phyloP scores from a whole-genome alignment of 2,888 invertebrate genomes.

The Syrista parreyssii region DNA sequence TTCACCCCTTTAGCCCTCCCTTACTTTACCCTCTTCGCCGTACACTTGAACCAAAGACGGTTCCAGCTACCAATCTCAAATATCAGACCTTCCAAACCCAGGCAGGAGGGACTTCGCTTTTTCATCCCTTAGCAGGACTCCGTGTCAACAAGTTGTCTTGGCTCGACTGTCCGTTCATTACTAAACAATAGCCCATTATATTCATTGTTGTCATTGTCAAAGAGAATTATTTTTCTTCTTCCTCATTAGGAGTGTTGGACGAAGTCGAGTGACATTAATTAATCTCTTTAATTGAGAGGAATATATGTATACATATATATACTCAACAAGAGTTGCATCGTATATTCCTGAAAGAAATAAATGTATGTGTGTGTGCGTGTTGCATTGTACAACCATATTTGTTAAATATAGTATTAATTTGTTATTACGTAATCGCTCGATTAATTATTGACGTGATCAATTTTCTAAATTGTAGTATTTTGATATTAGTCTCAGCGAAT shows the following conservation, averaged over 20 bases:
- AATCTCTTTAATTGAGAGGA: not conserved
- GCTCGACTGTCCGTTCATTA: not conserved
- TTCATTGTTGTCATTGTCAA: conserved; percentile 18
- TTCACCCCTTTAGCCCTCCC: not conserved
- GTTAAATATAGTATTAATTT: too few relatives aligned
- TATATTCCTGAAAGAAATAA: not conserved
- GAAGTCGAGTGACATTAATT: not conserved
- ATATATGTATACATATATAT: conserved; percentile 9
- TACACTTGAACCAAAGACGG: not conserved
- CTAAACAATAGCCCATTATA: conserved; percentile 25
- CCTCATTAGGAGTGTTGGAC: conserved; percentile 21
- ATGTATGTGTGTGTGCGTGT: not conserved
- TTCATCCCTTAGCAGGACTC: not conserved
- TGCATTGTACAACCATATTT: too few relatives aligned
- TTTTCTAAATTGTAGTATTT: too few relatives aligned
- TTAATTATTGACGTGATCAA: too few relatives aligned
- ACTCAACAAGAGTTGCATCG: conserved; percentile 4
- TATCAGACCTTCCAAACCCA: conserved; percentile 28
- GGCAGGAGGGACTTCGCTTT: not conserved
- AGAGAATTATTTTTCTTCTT: not conserved
- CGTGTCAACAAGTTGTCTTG: not conserved
- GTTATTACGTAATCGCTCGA: too few relatives aligned
- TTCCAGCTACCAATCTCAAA: conserved; percentile 35
- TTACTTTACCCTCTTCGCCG: not conserved
- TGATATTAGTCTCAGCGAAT: too few relatives aligned